Evolutionary conservation across 2,888 invertebrate species (phyloP).

Genomic region (Nebria brevicollis): DNA sequence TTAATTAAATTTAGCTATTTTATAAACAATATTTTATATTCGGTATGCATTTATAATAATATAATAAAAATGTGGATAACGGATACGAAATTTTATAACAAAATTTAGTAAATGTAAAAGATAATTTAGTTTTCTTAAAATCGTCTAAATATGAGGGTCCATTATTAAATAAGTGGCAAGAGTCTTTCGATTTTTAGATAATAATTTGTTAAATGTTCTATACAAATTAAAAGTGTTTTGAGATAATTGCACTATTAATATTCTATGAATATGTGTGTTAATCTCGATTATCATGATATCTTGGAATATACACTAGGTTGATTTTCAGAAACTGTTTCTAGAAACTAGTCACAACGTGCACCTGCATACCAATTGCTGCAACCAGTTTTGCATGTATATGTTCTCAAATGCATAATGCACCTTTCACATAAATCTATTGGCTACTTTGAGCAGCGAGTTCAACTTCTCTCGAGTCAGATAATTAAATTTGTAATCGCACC

Average conservation of each 20-base stretch:
- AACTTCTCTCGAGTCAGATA: background rate
- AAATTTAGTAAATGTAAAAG: too few species aligned
- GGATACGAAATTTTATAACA: too few species aligned
- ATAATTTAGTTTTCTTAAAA: too few species aligned
- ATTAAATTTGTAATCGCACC: background rate
- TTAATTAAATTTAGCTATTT: too few species aligned
- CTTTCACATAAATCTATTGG: slow-evolving; percentile 39
- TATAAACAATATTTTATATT: too few species aligned
- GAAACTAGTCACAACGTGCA: slow-evolving; percentile 7
- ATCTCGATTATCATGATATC: background rate
- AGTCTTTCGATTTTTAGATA: too few species aligned
- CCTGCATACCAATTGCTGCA: slow-evolving; percentile 36
- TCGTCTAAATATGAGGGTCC: too few species aligned
- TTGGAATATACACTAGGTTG: background rate
- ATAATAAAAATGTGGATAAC: too few species aligned
- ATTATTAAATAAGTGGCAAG: too few species aligned
- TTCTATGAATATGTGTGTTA: background rate
- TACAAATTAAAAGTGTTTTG: too few species aligned
- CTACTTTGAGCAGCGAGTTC: slow-evolving; percentile 21
- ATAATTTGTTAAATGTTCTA: too few species aligned
- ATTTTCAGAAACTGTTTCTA: background rate
- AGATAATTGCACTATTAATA: background rate
- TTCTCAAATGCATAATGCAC: slow-evolving; percentile 35
- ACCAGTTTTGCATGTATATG: slow-evolving; percentile 23
- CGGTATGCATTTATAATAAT: too few species aligned